Evolutionary conservation across 2,888 invertebrate genomes (phyloP).

Genomic region (Orthosia gothica): DNA sequence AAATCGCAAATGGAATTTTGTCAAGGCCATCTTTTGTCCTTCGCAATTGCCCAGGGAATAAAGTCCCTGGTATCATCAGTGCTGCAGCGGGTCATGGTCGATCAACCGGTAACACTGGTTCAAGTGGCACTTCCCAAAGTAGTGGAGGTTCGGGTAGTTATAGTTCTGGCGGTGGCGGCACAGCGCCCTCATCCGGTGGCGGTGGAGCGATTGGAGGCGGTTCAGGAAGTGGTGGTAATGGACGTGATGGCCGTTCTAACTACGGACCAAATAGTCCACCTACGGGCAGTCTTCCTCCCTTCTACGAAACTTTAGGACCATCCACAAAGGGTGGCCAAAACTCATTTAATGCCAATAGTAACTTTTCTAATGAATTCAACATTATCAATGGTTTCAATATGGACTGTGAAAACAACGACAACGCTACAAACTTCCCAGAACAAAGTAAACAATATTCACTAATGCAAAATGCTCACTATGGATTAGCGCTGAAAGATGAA

Average conservation of each 20-base stretch:
- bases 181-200: conserved; percentile 92
- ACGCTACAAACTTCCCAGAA: conserved; percentile 87
- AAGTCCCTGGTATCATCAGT: conserved; percentile 93
- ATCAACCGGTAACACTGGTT: conserved; percentile 92
- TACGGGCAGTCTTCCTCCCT: conserved; percentile 96
- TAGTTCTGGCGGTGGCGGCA: conserved; percentile 90
- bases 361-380: conserved; percentile 93
- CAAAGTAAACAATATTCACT: conserved; percentile 95
- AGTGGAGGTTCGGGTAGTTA: conserved; percentile 89
- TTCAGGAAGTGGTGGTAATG: conserved; percentile 95
- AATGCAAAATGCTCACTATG: conserved; percentile 96
- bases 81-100: conserved; percentile 96
- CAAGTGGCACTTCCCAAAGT: conserved; percentile 90
- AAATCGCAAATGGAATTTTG: conserved; percentile 92
- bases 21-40: conserved; percentile 90
- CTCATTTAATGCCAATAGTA: conserved; percentile 93
- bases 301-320: conserved; percentile 95
- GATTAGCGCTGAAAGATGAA: conserved; percentile 95
- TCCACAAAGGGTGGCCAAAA: conserved; percentile 94
- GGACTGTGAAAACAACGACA: conserved; percentile 95
- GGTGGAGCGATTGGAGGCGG: conserved; percentile 93
- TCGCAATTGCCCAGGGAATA: conserved; percentile 91
- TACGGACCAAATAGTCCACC: conserved; percentile 97
- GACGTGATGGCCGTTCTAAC: conserved; percentile 96
- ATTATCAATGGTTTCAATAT: conserved; percentile 94